These are phyloP conservation scores for Mechanitis mazaeus DNA, from an alignment of 2,888 invertebrate genomes.

Conservation along the genomic window DNA sequence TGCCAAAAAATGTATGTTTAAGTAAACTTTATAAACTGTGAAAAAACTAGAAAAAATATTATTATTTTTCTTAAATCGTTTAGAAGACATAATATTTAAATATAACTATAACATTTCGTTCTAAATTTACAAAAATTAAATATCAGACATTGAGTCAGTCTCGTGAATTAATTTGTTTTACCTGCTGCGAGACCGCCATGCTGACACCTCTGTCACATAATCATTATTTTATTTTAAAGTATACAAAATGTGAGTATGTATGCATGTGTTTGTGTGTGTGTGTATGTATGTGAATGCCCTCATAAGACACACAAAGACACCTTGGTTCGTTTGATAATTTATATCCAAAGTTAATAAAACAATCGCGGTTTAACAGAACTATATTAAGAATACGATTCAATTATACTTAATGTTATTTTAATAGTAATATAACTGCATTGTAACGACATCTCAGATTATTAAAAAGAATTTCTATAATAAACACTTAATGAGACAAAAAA, in stretches of 20 bases:
- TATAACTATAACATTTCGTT: no score
- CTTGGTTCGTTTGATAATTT: no score
- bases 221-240: neutral
- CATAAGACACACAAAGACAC: no score
- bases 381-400: slow-evolving; percentile 1
- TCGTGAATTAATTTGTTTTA: neutral
- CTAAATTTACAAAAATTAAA: neutral
- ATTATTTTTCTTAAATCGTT: no score
- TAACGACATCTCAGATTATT: slow-evolving; percentile 5
- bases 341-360: neutral
- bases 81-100: no score
- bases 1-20: slow-evolving; percentile 27
- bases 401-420: slow-evolving; percentile 3
- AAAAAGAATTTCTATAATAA: slow-evolving; percentile 1
- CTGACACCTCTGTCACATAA: neutral
- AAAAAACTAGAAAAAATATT: neutral
- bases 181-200: neutral
- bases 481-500: no score
- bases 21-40: slow-evolving; percentile 15
- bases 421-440: slow-evolving; percentile 3
- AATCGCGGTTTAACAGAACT: neutral
- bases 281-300: no score
- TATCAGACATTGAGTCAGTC: neutral
- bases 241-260: no score
- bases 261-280: no score